Conservation (phyloP, 2,113 vertebrate species). For the Monarcha castaneiventris region DNA sequence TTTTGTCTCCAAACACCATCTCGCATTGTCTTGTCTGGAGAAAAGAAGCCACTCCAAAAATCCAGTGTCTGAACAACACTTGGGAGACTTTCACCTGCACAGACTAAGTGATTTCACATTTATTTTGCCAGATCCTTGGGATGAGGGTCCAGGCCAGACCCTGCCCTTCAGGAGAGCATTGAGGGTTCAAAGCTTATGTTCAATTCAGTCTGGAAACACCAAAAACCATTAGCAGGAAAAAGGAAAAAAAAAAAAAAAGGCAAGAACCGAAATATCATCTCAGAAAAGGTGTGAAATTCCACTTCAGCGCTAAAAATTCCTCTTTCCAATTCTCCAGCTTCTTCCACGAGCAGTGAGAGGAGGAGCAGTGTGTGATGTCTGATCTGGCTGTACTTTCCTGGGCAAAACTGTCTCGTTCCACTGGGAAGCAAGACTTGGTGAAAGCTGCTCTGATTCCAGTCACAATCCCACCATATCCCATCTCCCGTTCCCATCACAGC, state of each 20-base stretch:
- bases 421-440: not conserved
- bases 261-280: not conserved
- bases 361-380: not conserved
- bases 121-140: not conserved
- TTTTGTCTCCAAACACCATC: not conserved
- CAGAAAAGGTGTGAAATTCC: constrained; percentile 7
- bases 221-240: not conserved
- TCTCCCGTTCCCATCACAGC: not conserved
- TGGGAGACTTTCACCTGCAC: not conserved
- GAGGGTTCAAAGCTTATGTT: accelerated
- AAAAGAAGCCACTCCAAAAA: not conserved
- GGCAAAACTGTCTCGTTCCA: accelerated
- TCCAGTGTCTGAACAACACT: not conserved
- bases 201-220: not conserved
- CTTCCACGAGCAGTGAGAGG: not conserved
- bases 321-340: not conserved
- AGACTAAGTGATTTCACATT: not conserved
- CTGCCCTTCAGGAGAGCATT: not conserved
- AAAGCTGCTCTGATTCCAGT: not conserved
- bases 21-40: not conserved
- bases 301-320: not conserved
- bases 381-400: not conserved
- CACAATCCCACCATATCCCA: not conserved
- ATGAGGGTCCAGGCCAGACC: not conserved
- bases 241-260: not conserved